Evolutionary conservation across 2,888 invertebrate species (phyloP).

Genomic region (Coremacera marginata): DNA sequence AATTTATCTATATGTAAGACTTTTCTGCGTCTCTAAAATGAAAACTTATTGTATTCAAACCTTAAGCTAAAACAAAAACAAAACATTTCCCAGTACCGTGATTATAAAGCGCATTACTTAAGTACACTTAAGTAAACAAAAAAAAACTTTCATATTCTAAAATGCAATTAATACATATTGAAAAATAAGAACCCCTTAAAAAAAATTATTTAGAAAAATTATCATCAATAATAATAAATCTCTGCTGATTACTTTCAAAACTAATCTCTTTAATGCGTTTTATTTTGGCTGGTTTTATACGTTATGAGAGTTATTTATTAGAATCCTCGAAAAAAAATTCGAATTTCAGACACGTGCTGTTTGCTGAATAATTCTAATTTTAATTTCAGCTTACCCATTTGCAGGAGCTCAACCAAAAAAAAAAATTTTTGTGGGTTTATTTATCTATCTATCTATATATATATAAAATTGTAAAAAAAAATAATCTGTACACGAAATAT

Average conservation of each 20-base stretch:
- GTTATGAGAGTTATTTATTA: no score
- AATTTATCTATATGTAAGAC: background rate
- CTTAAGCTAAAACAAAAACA: background rate
- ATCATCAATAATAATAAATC: constrained; percentile 50
- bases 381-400: no score
- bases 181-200: constrained; percentile 9
- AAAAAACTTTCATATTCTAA: constrained; percentile 27
- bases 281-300: background rate
- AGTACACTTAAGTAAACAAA: background rate
- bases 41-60: background rate
- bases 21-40: background rate
- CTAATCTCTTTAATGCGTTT: constrained; percentile 43
- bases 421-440: no score
- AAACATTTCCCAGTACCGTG: constrained; percentile 3
- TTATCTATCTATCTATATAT: no score
- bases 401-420: no score
- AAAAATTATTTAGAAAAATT: constrained; percentile 35
- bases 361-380: no score
- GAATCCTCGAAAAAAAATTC: no score
- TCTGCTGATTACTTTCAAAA: constrained; percentile 57
- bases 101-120: constrained; percentile 17
- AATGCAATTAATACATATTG: constrained; percentile 15
- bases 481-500: no score
- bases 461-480: no score
- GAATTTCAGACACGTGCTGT: no score